These are phyloP conservation scores for Ectemnius lituratus DNA, from an alignment of 2,888 invertebrate genomes.

Conservation along the genomic window DNA sequence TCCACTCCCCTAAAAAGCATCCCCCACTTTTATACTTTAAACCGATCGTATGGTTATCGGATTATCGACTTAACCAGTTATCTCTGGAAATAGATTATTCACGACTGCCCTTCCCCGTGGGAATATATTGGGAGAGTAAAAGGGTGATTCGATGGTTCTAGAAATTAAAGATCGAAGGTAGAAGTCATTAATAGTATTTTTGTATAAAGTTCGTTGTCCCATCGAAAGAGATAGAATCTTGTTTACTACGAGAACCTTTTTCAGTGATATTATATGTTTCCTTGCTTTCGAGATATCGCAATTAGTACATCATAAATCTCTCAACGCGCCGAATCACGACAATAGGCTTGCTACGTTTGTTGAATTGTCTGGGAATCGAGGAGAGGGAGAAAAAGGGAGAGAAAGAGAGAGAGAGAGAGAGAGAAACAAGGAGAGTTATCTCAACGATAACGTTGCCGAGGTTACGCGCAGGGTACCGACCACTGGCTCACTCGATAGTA, in stretches of 20 bases:
- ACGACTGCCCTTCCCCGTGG: not conserved
- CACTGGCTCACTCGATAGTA: not conserved
- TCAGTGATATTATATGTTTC: slow-evolving; percentile 15
- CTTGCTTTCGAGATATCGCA: slow-evolving; percentile 12
- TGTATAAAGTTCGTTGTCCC: too few relatives aligned
- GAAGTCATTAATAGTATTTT: not conserved
- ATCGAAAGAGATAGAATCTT: not conserved
- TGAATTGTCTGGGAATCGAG: too few relatives aligned
- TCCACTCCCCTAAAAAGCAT: not conserved
- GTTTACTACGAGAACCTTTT: not conserved
- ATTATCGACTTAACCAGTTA: slow-evolving; percentile 4
- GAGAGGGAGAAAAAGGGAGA: too few relatives aligned
- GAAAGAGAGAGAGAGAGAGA: too few relatives aligned
- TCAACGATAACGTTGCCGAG: slow-evolving; percentile 14
- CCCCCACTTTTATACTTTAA: not conserved
- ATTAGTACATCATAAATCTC: slow-evolving; percentile 30
- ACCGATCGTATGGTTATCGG: not conserved
- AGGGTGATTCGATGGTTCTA: not conserved
- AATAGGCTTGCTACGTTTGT: not conserved
- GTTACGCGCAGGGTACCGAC: not conserved
- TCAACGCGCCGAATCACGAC: not conserved
- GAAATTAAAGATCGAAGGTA: not conserved
- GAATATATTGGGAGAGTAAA: not conserved
- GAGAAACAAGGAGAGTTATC: slow-evolving; percentile 12
- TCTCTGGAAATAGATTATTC: not conserved